Evolutionary conservation across 2,888 invertebrate species (phyloP), one percentile per base, ranked within the genome.

Genomic region (Nymphalis polychloros): DNA sequence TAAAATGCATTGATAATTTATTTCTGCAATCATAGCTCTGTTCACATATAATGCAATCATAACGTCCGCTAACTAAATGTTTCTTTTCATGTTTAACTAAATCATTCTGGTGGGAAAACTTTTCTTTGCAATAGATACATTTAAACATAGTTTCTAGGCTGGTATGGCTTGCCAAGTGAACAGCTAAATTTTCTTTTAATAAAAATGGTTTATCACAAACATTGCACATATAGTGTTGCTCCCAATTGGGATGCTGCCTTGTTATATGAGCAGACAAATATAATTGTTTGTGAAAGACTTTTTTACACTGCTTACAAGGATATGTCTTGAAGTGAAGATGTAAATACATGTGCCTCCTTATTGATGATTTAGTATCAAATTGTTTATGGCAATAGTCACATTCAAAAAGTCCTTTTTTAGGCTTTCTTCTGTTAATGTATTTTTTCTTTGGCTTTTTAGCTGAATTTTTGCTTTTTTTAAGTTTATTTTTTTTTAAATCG

Each of bases 151-250:
- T 82, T 69, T 84, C 84, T 59, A 79, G 79, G 85, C 84, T 81
- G 0, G 95, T 94, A 83, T 97, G 97, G 19, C 94, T 93, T 10
- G 95, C 92, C 77, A 96, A 91, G 84, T 97, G 97, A 63, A 96
- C 85, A 73, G 95, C 93, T 65, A 97, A 87, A 48, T 96, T 94
- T 79, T 96, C 96, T 84, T 97, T 96, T 17, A 96, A 89, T 0
- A 96, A 94, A 82, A 97, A 97, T 47, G 94, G 93, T 81, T 96
- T 96, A 62, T 95, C 93, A 83, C 97, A 97, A 74, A 95, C 94
- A 77, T 94, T 90, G 82, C 97, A 97, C 61, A 94, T 92, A 83
- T 94, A 96, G 35, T 94, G 86, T 50, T 89, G 85, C 1, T 82
- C 71, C 69, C 87, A 80, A n/a, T 79, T 82, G 1, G 91, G 87